Base-by-base conservation (phyloP, 2,888 invertebrate species). In the Lepidochrysops patricia region DNA sequence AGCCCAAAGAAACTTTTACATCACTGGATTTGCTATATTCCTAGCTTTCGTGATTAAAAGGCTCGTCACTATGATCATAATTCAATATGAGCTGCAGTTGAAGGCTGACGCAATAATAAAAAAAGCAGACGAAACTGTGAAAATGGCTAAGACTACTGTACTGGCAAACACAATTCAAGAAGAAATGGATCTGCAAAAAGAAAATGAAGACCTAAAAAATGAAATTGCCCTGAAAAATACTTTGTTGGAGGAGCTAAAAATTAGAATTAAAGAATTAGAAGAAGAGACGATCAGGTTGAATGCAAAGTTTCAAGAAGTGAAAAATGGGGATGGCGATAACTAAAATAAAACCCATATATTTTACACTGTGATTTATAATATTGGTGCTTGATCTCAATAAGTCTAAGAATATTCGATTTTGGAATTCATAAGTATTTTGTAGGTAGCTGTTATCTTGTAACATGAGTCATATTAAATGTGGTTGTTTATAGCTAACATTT, bases 1-100 rank as follows among this genome's bases (percentile, higher is more conserved):
- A 66, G 93, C 95, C 1, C 95, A 95, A 75, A 89, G 95, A 67
- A 95, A 95, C 79, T 93, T 95, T 72, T 95, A 95, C 79, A 95
- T 95, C 61, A 93, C 94, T 65, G 94, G 95, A 13, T 95, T 95
- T 79, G 91, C 94, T 7, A 90, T 95, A 64, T 94, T 95, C 70
- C 80, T 95, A 35, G 91, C 92, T 69, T 90, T 94, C 69, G 92
- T 94, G 0, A 91, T 94, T 61, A 90, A 92, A 26, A 90, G 93
- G 57, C 83, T 95, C 50, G 88, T 93, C 13, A 86, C 79, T 1
- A 89, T 95, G 79, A 88, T 95, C 60, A 90, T 92, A 2, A 88
- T 90, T 56, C 93, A 93, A 76, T 92, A 94, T 26, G 86, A 89
- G 64, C 74, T 94, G 12, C 79, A 88, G 61, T 88, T 92, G 0